Conservation (phyloP, 2,888 invertebrate genomes). For the Galerucella nymphaeae region DNA sequence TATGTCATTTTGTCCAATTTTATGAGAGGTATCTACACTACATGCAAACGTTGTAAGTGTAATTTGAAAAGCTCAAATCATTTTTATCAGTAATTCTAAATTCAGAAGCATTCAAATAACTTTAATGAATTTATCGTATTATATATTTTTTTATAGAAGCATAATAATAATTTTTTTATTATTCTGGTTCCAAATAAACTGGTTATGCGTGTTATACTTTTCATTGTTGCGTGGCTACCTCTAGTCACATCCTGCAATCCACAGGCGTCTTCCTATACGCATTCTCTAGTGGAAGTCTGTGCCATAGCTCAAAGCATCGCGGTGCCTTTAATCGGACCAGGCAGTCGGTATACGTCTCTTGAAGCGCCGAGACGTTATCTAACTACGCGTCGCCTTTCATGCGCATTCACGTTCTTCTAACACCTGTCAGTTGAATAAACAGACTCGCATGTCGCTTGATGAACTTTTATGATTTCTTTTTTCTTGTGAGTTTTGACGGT, state of each 20-base stretch:
- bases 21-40: too few species aligned
- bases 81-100: too few species aligned
- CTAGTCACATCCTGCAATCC: not conserved
- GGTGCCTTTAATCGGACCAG: constrained; percentile 34
- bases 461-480: constrained; percentile 20
- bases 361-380: constrained; percentile 31
- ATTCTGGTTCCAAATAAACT: not conserved
- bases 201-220: not conserved
- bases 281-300: constrained; percentile 22
- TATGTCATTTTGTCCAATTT: too few species aligned
- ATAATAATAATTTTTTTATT: too few species aligned
- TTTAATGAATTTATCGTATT: too few species aligned
- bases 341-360: constrained; percentile 38
- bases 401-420: constrained; percentile 26
- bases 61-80: too few species aligned
- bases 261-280: constrained; percentile 16
- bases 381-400: constrained; percentile 21
- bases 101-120: too few species aligned
- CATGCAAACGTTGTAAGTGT: too few species aligned
- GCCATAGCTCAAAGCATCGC: constrained; percentile 24
- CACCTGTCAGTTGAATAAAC: constrained; percentile 38
- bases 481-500: constrained; percentile 11
- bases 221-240: not conserved
- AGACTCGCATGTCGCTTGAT: constrained; percentile 25
- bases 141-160: too few species aligned